These are phyloP conservation scores for Stichopus chloronotus DNA, from an alignment of 35 echinoderm and acorn worm genomes.

Conservation along the genomic window DNA sequence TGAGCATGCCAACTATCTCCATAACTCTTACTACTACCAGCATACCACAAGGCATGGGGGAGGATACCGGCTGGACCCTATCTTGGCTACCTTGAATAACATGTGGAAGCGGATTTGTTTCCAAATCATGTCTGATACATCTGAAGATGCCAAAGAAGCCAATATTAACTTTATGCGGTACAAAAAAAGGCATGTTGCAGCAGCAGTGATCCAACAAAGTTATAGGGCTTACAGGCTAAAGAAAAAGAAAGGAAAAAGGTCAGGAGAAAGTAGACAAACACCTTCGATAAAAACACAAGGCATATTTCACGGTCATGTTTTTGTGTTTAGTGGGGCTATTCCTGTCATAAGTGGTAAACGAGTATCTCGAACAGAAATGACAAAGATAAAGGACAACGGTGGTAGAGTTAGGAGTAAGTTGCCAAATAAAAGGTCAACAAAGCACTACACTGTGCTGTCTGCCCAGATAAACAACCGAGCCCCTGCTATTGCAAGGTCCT, in stretches of 20 bases:
- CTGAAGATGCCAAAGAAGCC: neutral
- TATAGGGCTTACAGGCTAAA: neutral
- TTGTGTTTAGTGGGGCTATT: constrained; percentile 6
- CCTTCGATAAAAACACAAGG: too few species aligned
- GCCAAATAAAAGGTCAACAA: neutral
- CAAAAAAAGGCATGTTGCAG: constrained; percentile 12
- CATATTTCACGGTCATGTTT: neutral
- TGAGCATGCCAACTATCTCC: constrained; percentile 51
- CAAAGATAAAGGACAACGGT: neutral
- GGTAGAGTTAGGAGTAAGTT: neutral
- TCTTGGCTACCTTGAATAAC: constrained; percentile 24
- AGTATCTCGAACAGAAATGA: neutral
- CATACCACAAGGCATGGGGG: constrained; percentile 57
- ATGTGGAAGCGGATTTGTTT: constrained; percentile 51
- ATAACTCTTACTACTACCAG: constrained; percentile 54
- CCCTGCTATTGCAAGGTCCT: neutral
- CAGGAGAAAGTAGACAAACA: too few species aligned
- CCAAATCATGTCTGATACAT: neutral
- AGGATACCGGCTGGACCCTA: neutral
- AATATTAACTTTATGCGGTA: neutral
- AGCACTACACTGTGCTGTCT: neutral
- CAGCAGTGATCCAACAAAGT: neutral
- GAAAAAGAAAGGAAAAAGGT: neutral
- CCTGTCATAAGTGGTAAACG: neutral
- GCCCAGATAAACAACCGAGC: neutral